Conservation (phyloP, 2,888 invertebrate species). For the Endotricha flammealis region DNA sequence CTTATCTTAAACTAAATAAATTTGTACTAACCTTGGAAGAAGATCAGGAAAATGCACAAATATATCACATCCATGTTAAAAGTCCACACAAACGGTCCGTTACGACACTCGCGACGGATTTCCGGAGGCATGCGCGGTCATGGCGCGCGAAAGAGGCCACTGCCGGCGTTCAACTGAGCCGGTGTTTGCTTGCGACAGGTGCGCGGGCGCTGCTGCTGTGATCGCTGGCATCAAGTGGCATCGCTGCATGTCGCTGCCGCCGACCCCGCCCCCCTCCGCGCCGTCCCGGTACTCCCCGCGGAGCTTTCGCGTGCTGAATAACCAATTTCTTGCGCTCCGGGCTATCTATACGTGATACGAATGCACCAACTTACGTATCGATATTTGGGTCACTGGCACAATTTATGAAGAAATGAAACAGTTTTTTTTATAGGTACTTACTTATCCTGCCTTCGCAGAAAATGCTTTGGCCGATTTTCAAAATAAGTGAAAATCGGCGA, state of each 20-base stretch:
- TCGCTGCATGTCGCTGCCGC: too few species aligned
- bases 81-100: slow-evolving; percentile 38
- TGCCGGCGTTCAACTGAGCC: slow-evolving; percentile 43
- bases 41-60: slow-evolving; percentile 37
- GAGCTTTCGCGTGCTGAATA: slow-evolving; percentile 63
- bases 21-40: slow-evolving; percentile 43
- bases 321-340: slow-evolving; percentile 48
- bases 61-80: slow-evolving; percentile 59
- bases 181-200: slow-evolving; percentile 41
- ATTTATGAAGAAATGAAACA: too few species aligned
- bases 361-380: slow-evolving; percentile 11
- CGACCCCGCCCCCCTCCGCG: neutral
- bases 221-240: too few species aligned
- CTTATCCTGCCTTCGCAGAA: too few species aligned
- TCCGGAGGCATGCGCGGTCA: slow-evolving; percentile 34
- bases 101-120: slow-evolving; percentile 55
- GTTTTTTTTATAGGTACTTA: too few species aligned
- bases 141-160: slow-evolving; percentile 42
- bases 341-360: slow-evolving; percentile 25
- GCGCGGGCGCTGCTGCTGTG: slow-evolving; percentile 41
- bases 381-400: slow-evolving; percentile 17
- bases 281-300: slow-evolving; percentile 13
- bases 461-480: too few species aligned
- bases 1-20: too few species aligned
- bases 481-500: too few species aligned